Base-by-base conservation (phyloP, 1,140 invertebrate genomes). In the Penaeus indicus region DNA sequence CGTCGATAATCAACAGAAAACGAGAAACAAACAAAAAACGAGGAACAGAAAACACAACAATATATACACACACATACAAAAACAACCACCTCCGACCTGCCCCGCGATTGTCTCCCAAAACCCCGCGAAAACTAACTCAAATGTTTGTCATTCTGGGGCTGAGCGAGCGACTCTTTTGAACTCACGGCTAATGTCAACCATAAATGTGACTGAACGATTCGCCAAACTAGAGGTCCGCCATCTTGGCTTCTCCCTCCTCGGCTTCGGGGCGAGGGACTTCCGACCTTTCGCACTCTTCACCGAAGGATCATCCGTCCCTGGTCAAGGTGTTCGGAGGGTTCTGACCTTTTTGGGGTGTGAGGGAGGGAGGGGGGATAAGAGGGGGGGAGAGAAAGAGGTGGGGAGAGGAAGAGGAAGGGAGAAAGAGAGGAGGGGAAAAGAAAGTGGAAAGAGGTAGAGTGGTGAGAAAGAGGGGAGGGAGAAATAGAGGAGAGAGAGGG, bases 91-190 rank as follows among this genome's bases (percentile, higher is more conserved):
- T 64, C 19, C 42, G 19, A 62, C 61, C 77, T 21, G 18, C 22
- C 27, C 25, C 54, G 5, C 78, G 27, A 16, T 60, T n/a, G 13
- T 22, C 78, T 80, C 54, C 77, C 3, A 61, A 60, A 63, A 47
- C 47, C 47, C 47, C 47, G 32, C 47, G 27, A 54, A 47, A 19
- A 25, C 84, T 64, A 80, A 86, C 75, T 86, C 78, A 86, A 86
- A 86, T 86, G 85, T 86, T 86, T 79, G 85, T 86, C 85, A 86
- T 64, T 78, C 85, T 86, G 69, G 61, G 25, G 18, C 25, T 21
- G 62, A 21, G 62, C 38, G 7, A 47, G 47, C 62, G 19, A 32
- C 25, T 62, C 21, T 32, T 82, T 82, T 82, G 63, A 54, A 54
- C 64, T 47, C 47, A 47, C 62, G 7, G 62, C n/a, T 82, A 82